A percentile compares a stretch with the other conserved stretches of the same genome.
Evolutionary conservation across 1,140 invertebrate species (phyloP).

Genomic region (Melitaea cinxia): DNA sequence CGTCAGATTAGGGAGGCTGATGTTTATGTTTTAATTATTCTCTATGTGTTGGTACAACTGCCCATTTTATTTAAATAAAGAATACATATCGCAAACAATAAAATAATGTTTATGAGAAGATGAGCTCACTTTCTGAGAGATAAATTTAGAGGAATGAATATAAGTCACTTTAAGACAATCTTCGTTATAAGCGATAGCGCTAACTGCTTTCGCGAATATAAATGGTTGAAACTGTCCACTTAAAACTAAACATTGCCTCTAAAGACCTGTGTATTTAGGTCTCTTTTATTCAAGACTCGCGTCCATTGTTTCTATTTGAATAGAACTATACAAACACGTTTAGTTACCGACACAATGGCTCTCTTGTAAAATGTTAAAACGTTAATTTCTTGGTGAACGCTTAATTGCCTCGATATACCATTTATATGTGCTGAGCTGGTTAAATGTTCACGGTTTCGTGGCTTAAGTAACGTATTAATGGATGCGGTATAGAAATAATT

Average conservation of each 20-base stretch:
- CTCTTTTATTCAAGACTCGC: slow-evolving; percentile 30
- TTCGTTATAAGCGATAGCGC: background rate
- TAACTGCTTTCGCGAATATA: slow-evolving; percentile 10
- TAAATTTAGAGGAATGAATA: background rate
- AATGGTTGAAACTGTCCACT: slow-evolving; percentile 32
- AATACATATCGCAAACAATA: too few species aligned
- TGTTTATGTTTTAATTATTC: too few species aligned
- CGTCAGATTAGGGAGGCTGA: too few species aligned
- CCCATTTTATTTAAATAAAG: too few species aligned
- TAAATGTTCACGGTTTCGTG: background rate
- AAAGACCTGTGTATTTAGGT: slow-evolving; percentile 36
- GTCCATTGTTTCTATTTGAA: slow-evolving; percentile 41
- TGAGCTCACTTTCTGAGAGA: too few species aligned
- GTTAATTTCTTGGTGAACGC: slow-evolving; percentile 34
- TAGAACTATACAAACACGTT: slow-evolving; percentile 34
- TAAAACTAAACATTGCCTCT: slow-evolving; percentile 34
- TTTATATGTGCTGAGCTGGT: slow-evolving; percentile 25
- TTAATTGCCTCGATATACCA: slow-evolving; percentile 32
- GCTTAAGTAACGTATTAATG: background rate
- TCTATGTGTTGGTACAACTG: too few species aligned
- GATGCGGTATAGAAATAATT: background rate
- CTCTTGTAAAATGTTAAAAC: slow-evolving; percentile 37
- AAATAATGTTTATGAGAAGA: too few species aligned
- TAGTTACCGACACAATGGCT: slow-evolving; percentile 35
- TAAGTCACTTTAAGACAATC: background rate